Evolutionary conservation across 2,888 invertebrate species (phyloP), one percentile per base, ranked within the genome.

Genomic region (Piscicola geometra): DNA sequence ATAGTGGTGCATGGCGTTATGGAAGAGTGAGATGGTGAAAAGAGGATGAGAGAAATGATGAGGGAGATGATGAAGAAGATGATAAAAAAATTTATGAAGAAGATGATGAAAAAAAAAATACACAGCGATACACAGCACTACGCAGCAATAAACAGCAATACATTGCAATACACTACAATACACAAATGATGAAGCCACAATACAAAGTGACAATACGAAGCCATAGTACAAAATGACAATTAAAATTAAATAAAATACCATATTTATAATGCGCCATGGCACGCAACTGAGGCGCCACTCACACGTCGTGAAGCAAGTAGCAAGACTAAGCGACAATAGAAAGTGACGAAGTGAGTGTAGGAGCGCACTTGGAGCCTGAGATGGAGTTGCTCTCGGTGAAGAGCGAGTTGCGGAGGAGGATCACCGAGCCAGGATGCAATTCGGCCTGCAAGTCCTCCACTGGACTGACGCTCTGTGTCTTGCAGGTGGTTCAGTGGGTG

Each of bases 371-470:
- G 30, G 78, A 90, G 79, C 89, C 90, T 74, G 90, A 90, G 81
- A 89, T 87, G 71, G 90, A 89, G 74, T 71, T 56, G 67, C 47
- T 90, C 89, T 77, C 89, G 88, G 68, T 73, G 30, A 70, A 81
- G 78, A 74, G 36, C 47, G 75, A 60, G 72, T 78, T 78, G 12
- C 73, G 73, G 32, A 78, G 70, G 0, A 78, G 76, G 41, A 79
- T 76, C 25, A 77, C 77, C n/a, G 78, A 76, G 47, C 74, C 74
- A 3, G 74, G 70, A 33, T 78, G 66, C 52, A 80, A 67, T 33
- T 79, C 80, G 18, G 67, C 75, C 28, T 71, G 78, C 32, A 74
- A 71, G 47, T 79, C 79, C 9, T 80, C 80, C 71, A 79, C 73
- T 28, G 80, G 80, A 33, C 79, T 80, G 28, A 76, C 77, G 36